phyloP scores from a whole-genome alignment of 2,888 invertebrate species.

The Yponomeuta evonymella region DNA sequence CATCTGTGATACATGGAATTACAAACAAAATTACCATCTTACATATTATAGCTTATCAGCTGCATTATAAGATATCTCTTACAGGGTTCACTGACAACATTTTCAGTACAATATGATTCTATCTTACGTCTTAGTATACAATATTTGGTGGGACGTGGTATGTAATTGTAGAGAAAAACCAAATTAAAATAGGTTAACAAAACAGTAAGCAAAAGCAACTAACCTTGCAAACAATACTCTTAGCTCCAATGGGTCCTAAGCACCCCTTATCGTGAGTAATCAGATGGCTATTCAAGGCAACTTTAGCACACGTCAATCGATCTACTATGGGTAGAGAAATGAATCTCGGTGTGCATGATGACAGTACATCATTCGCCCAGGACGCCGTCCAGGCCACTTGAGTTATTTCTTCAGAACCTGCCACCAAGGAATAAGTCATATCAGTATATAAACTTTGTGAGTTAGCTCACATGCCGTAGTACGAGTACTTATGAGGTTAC shows the following conservation, averaged over 20 bases:
- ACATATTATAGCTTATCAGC: no score
- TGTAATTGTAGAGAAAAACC: not conserved
- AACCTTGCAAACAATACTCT: constrained; percentile 69
- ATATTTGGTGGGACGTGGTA: no score
- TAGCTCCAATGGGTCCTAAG: constrained; percentile 66
- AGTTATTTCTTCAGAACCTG: constrained; percentile 25
- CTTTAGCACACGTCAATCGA: constrained; percentile 53
- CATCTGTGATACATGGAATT: constrained; percentile 24
- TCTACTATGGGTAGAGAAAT: constrained; percentile 70
- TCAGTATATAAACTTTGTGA: no score
- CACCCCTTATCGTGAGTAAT: constrained; percentile 73
- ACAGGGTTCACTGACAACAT: no score
- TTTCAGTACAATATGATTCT: no score
- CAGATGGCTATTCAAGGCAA: constrained; percentile 37
- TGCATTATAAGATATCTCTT: no score
- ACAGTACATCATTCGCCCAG: constrained; percentile 50
- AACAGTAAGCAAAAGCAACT: constrained; percentile 21
- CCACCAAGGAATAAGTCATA: not conserved
- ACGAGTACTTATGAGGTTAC: not conserved
- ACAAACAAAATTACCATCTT: no score
- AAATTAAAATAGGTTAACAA: not conserved
- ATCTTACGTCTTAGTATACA: no score
- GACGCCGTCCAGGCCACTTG: constrained; percentile 51
- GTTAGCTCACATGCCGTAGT: not conserved
- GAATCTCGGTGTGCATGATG: constrained; percentile 69